A percentile compares a stretch with the other conserved stretches of the same genome.
Conservation (phyloP, 2,797 vertebrate genomes). For the Diplodus puntazzo region DNA sequence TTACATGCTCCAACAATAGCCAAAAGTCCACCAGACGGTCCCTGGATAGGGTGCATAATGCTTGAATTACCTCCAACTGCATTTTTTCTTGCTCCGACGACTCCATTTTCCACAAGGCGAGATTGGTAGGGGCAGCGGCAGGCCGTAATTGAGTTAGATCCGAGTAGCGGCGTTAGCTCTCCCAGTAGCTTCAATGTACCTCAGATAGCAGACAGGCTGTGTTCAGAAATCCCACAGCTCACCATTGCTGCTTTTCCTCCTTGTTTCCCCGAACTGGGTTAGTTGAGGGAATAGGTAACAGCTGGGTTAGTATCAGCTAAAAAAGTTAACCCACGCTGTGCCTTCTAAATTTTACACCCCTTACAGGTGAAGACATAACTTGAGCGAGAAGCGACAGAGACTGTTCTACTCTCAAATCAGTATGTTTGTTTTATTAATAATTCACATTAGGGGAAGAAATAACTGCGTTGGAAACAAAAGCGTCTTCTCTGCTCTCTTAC, state of each 20-base stretch:
- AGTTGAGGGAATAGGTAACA: background rate
- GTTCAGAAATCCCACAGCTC: background rate
- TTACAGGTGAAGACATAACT: no score
- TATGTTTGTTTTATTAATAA: no score
- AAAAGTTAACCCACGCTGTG: background rate
- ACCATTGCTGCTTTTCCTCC: background rate
- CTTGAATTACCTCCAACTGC: background rate
- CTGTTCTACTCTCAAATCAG: no score
- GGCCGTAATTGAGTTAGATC: background rate
- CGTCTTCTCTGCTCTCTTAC: no score
- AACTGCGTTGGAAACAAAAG: no score
- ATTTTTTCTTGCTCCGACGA: background rate
- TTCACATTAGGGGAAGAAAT: no score
- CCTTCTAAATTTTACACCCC: background rate
- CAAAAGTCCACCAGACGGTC: background rate
- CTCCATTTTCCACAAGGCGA: background rate
- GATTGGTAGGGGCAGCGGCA: background rate
- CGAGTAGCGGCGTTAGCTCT: background rate
- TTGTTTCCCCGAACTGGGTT: background rate
- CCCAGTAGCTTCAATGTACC: no score
- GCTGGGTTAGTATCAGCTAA: background rate
- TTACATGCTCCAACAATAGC: background rate
- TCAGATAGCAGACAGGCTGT: background rate
- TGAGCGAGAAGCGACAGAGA: no score
- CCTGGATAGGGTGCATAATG: background rate